phyloP scores from a whole-genome alignment of 2,888 invertebrate species.

The Ophioninae sp. region DNA sequence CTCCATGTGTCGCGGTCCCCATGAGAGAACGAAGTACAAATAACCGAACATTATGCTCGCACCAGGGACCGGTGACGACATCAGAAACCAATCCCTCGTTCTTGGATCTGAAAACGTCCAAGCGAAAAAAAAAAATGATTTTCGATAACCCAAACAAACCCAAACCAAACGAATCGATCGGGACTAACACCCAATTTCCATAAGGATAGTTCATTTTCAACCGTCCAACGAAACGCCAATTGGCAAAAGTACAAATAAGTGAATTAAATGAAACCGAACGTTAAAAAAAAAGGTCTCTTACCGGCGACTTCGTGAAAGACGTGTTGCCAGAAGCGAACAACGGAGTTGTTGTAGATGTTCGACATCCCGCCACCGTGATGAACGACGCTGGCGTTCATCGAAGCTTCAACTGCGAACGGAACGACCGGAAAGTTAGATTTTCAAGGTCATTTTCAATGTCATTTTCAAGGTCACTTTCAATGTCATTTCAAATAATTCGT shows the following conservation, averaged over 20 bases:
- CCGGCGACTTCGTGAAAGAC: slow-evolving; percentile 87
- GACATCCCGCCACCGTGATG: slow-evolving; percentile 74
- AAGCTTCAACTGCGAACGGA: slow-evolving; percentile 68
- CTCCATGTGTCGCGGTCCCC: slow-evolving; percentile 94
- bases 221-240: no score
- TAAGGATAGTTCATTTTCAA: no score
- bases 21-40: slow-evolving; percentile 87
- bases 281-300: no score
- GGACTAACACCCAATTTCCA: no score
- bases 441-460: no score
- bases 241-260: no score
- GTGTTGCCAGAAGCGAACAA: slow-evolving; percentile 85
- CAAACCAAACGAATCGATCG: no score
- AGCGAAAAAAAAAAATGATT: not conserved
- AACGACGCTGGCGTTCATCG: slow-evolving; percentile 75
- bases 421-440: slow-evolving; percentile 24
- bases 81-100: slow-evolving; percentile 89
- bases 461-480: no score
- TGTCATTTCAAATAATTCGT: no score
- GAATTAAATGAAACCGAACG: no score
- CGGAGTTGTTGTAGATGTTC: slow-evolving; percentile 84
- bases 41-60: slow-evolving; percentile 86
- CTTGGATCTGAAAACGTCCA: slow-evolving; percentile 84
- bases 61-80: slow-evolving; percentile 87
- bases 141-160: not conserved